These are phyloP conservation scores for Austrofundulus limnaeus DNA, from an alignment of 2,113 vertebrate genomes.

Conservation along the genomic window DNA sequence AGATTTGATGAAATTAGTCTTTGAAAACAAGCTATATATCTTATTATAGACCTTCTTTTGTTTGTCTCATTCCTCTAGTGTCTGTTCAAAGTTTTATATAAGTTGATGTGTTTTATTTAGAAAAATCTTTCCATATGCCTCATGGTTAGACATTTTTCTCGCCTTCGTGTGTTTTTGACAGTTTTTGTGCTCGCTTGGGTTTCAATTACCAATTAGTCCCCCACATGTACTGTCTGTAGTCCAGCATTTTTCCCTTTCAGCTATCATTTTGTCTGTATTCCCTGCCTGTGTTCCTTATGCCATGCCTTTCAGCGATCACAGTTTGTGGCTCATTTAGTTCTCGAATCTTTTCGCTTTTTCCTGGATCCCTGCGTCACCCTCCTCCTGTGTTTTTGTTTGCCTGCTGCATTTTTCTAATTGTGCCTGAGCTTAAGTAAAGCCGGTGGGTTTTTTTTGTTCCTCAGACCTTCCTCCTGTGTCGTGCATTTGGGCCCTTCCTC, in stretches of 20 bases:
- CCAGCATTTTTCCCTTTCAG: slow-evolving; percentile 6
- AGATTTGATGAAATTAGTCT: neutral
- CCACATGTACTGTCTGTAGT: neutral
- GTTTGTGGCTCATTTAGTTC: slow-evolving; percentile 13
- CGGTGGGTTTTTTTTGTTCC: neutral
- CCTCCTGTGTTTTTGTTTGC: slow-evolving; percentile 1
- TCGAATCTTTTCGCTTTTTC: neutral
- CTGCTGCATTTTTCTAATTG: slow-evolving; percentile 3
- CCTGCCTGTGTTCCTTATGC: slow-evolving; percentile 1
- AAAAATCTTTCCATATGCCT: neutral
- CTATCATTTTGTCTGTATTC: slow-evolving; percentile 1
- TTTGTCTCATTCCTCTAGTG: neutral
- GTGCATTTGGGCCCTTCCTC: slow-evolving; percentile 1
- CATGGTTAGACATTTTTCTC: neutral
- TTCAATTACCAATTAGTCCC: slow-evolving; percentile 7
- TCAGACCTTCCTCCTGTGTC: neutral
- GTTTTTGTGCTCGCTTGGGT: slow-evolving; percentile 32
- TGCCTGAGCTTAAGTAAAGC: slow-evolving; percentile 7
- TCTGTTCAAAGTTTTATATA: neutral
- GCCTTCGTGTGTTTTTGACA: slow-evolving; percentile 2
- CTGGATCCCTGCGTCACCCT: neutral
- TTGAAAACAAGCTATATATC: too few relatives aligned
- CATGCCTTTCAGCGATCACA: slow-evolving; percentile 7
- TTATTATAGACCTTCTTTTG: too few relatives aligned
- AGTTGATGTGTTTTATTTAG: neutral